Conservation (phyloP, 1,140 invertebrate genomes). For the Cecropterus lyciades region DNA sequence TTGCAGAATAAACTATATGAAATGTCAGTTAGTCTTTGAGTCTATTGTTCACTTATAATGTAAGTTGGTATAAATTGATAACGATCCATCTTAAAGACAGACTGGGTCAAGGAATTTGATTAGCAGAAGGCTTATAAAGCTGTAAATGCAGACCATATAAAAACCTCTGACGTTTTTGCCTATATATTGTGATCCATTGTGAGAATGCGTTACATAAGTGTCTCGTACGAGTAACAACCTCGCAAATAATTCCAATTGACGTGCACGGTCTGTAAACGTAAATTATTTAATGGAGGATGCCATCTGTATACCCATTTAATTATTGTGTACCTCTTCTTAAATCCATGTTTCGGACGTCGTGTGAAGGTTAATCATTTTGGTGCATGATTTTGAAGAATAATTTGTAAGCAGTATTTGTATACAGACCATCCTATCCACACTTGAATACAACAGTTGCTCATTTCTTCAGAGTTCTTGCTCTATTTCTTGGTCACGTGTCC, state of each 20-base stretch:
- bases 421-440: too few species aligned
- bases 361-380: neutral
- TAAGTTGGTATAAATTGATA: too few species aligned
- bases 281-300: conserved; percentile 52
- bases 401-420: neutral
- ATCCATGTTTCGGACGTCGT: neutral
- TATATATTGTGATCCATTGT: conserved; percentile 14
- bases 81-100: neutral
- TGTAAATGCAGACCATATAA: neutral
- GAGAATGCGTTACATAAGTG: conserved; percentile 8
- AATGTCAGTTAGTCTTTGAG: neutral
- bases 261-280: conserved; percentile 37
- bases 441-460: too few species aligned
- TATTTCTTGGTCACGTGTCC: too few species aligned
- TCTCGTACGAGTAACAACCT: conserved; percentile 2
- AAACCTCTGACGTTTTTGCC: neutral
- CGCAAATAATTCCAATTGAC: conserved; percentile 10
- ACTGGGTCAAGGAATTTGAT: too few species aligned
- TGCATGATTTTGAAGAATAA: neutral
- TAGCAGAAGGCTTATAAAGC: neutral
- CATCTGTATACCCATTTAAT: conserved; percentile 42
- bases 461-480: too few species aligned
- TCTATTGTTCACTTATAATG: neutral
- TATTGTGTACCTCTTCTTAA: neutral
- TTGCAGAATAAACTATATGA: neutral